Percentiles rank a stretch among this genome's conserved stretches.
Evolutionary conservation across 2,888 invertebrate species (phyloP).

Genomic region (Dynastes hyllus): DNA sequence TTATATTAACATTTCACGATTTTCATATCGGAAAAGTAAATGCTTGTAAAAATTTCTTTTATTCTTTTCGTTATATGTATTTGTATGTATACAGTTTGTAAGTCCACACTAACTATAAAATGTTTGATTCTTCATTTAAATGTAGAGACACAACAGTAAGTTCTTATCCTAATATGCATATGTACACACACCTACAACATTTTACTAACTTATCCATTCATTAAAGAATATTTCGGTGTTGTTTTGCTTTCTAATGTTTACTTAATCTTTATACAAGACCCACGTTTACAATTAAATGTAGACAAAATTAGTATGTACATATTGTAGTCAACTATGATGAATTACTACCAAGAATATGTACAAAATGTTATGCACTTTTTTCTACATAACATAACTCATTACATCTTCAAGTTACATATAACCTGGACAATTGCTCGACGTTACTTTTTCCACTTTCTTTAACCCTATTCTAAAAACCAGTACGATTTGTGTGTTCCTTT

Average conservation of each 20-base stretch:
- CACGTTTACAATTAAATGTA: conserved; percentile 19
- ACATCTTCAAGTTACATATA: no score
- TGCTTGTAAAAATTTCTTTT: conserved; percentile 49
- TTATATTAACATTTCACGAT: conserved; percentile 20
- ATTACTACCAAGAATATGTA: conserved; percentile 11
- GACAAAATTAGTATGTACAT: conserved; percentile 42
- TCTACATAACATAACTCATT: no score
- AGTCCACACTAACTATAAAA: conserved; percentile 58
- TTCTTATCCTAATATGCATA: conserved; percentile 47
- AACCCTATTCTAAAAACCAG: not conserved
- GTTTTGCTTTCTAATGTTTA: conserved; percentile 28
- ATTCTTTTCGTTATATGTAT: conserved; percentile 11
- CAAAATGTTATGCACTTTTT: not conserved
- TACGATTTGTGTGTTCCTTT: not conserved
- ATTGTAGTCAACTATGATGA: not conserved
- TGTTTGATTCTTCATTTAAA: conserved; percentile 53
- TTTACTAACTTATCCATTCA: conserved; percentile 41
- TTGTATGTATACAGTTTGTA: conserved; percentile 32
- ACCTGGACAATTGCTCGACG: no score
- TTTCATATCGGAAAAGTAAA: conserved; percentile 26
- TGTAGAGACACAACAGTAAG: conserved; percentile 48
- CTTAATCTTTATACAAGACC: conserved; percentile 25
- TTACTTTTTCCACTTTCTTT: no score
- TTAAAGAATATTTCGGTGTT: conserved; percentile 12
- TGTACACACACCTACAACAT: conserved; percentile 51